These are phyloP conservation scores for Chlorodrepanis virens DNA, from an alignment of 2,113 vertebrate species.

Conservation along the genomic window DNA sequence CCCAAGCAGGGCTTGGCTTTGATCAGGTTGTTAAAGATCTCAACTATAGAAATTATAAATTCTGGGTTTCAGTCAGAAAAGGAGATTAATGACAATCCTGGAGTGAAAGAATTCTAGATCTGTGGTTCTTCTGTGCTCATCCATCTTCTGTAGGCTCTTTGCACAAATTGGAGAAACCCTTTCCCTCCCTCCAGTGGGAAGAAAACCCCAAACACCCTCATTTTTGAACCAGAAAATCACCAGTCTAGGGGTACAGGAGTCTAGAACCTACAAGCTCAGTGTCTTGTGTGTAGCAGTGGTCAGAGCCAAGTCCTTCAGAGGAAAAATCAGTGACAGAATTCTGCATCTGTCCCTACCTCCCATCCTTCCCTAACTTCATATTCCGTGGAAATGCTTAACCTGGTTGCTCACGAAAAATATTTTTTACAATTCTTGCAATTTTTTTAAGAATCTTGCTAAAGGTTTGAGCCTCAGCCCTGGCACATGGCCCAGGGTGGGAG, in stretches of 20 bases:
- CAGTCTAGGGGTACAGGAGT: not conserved
- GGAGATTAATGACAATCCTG: not conserved
- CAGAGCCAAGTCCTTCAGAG: constrained; percentile 8
- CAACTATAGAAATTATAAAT: not conserved
- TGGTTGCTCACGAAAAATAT: not conserved
- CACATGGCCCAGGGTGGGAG: not conserved
- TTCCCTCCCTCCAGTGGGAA: not conserved
- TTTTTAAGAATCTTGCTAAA: not conserved
- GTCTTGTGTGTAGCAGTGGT: not conserved
- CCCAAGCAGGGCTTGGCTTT: not conserved
- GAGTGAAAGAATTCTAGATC: not conserved
- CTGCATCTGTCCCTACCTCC: not conserved
- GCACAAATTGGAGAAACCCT: not conserved
- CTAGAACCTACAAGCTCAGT: not conserved
- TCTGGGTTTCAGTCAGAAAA: not conserved
- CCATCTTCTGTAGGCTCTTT: not conserved
- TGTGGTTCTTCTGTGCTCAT: not conserved
- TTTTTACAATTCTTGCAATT: not conserved
- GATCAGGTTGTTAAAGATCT: not conserved
- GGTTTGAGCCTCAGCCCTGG: not conserved
- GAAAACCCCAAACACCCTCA: not conserved
- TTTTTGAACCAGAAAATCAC: not conserved
- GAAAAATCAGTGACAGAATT: not conserved
- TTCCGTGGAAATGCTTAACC: not conserved
- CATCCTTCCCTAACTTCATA: not conserved